Evolutionary conservation across 2,113 vertebrate species (phyloP).

Genomic region (Aptenodytes patagonicus): DNA sequence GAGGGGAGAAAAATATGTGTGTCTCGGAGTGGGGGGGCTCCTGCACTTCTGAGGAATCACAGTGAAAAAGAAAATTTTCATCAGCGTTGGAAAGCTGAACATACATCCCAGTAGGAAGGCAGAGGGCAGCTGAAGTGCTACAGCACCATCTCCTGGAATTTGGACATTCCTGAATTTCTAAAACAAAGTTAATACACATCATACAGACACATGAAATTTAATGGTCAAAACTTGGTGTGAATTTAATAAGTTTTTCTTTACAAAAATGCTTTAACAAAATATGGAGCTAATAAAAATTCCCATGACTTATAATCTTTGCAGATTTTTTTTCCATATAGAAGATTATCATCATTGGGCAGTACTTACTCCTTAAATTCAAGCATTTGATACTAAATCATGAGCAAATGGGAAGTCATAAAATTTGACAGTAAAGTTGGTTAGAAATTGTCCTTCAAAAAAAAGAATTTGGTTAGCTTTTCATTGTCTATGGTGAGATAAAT

Average conservation of each 20-base stretch:
- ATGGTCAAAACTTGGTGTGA: neutral
- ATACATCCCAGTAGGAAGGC: neutral
- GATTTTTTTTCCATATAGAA: neutral
- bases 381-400: neutral
- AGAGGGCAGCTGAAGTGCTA: neutral
- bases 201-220: neutral
- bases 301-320: neutral
- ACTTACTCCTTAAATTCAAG: neutral
- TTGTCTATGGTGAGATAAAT: neutral
- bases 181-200: neutral
- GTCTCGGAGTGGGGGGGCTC: accelerated
- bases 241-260: neutral
- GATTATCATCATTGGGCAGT: neutral
- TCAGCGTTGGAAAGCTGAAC: neutral
- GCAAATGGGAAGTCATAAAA: neutral
- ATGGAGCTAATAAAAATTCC: neutral
- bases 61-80: neutral
- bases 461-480: neutral
- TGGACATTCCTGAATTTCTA: neutral
- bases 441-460: neutral
- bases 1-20: neutral
- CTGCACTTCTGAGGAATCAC: neutral
- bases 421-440: neutral
- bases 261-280: neutral
- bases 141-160: constrained; percentile 66